Evolutionary conservation across 1,140 invertebrate species (phyloP), one percentile per base, ranked within the genome.

Genomic region (Patella vulgata): DNA sequence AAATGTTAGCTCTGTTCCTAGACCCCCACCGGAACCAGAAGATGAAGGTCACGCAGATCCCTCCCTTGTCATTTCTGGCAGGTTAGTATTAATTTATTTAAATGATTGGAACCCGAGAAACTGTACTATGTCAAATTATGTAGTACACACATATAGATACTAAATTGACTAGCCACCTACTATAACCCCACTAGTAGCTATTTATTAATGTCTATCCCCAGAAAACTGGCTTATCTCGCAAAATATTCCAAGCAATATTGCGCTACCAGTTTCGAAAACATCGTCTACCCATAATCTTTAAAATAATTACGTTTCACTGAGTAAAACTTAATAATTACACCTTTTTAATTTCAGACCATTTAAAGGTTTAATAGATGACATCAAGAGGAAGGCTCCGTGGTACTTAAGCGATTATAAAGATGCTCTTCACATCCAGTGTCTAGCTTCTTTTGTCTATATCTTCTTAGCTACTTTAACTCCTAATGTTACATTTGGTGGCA

Each of bases 401-500:
- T 91, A 87, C 74, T 53, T 73, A 39, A 82, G 79, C 47, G 90
- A 91, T 76, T 89, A 86, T 74, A 89, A 82, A 52, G 97, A 99
- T 78, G 95, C 94, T 0, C 79, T 98, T 5, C 92, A 96, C 17
- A 85, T 97, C 52, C 97, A 99, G 81, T 97, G 95, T 78, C 85
- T 99, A 3, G 97, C 97, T 14, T 95, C 97, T 0, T 95, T 96
- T 88, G 93, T 97, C 72, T 99, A 99, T 86, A 88, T 99, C 25
- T 99, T 99, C 82, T 98, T 99, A 80, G 97, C 97, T 43, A 97
- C 96, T 80, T 87, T 99, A 9, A 97, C 97, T 1, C 97, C 97
- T 0, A 99, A 97, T 61, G 96, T 98, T 51, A 98, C 96, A 0
- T 98, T 98, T 78, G 95, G 95, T 52, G 97, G 97, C 11, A 87